Base-by-base conservation (phyloP, 2,797 vertebrate species). In the Darevskia mixta region DNA sequence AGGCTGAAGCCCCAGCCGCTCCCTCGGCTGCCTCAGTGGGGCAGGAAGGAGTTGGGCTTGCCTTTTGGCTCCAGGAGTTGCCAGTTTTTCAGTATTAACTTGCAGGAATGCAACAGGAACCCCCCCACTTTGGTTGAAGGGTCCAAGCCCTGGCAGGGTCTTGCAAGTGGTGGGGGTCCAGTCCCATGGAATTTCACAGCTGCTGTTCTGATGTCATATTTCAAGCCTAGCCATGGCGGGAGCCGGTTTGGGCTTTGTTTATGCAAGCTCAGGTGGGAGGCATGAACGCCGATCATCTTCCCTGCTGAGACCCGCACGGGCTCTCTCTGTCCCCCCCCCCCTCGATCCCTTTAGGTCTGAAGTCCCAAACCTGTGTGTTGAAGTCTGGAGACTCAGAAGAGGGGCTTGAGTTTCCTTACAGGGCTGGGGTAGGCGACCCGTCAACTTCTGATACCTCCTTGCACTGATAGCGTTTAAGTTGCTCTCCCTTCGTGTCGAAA, bases 21-120 rank as follows among this genome's bases (percentile, higher is more conserved):
- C 78, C 82, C 25, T 76, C 15, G 8, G 73, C 81, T 43, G 81
- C 61, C n/a, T 69, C 41, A 29, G 71, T 3, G 5, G 27, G 75
- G 20, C 13, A 29, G 61, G 71, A 81, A 58, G 61, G 86, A 84
- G 32, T 41, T 43, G 5, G 58, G 58, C 38, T 41, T 66, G 25
- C 29, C 18, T n/a, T 79, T 64, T 32, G 58, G 41, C 45, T 55
- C 75, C 55, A 80, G 86, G 89, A 90, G 77, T 85, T 76, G 41
- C 86, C 86, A 8, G 20, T 23, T 81, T 90, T 87, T 87, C 89
- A 90, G 89, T 90, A 85, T 90, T 90, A 90, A 76, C 78, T 13
- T 11, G 32, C 43, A n/a, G 55, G 69, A 43, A 35, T 27, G 69
- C 58, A n/a, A 35, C 3, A 66, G 41, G 35, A n/a, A 35, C 18